A percentile compares a stretch with the other conserved stretches of the same genome.
phyloP scores from a whole-genome alignment of 35 echinoderm and acorn worm species.

The Nesometra sesokonis region DNA sequence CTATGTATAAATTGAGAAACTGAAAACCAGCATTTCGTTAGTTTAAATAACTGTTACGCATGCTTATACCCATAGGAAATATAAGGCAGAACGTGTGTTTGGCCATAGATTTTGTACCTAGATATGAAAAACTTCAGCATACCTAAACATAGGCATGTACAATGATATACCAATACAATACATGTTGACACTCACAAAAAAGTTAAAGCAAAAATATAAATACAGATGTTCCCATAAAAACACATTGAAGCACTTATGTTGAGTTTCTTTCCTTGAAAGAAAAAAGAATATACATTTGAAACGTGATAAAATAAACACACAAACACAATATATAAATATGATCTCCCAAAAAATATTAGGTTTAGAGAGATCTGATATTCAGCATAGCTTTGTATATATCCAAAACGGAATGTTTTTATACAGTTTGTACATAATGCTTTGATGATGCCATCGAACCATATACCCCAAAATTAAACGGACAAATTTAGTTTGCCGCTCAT shows the following conservation, averaged over 20 bases:
- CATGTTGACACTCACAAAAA: not conserved
- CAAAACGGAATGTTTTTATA: not conserved
- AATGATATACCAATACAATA: not conserved
- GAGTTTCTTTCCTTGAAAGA: not conserved
- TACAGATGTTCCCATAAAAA: not conserved
- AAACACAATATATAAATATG: not conserved
- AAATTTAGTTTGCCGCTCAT: not conserved
- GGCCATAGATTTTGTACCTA: too few relatives aligned
- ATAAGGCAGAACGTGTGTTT: too few relatives aligned
- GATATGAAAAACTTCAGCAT: not conserved
- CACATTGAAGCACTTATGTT: not conserved
- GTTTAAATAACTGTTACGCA: too few relatives aligned
- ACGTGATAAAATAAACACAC: not conserved
- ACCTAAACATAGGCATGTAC: not conserved
- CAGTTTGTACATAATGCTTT: not conserved
- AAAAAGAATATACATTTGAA: not conserved
- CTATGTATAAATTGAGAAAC: too few relatives aligned
- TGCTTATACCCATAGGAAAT: too few relatives aligned
- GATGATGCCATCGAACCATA: not conserved
- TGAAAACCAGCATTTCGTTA: too few relatives aligned
- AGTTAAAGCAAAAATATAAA: not conserved
- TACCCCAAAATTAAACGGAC: not conserved
- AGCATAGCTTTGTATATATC: not conserved
- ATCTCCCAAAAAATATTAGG: not conserved
- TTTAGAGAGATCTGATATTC: not conserved